phyloP scores from a whole-genome alignment of 2,113 vertebrate species.

The Theristicus caerulescens region DNA sequence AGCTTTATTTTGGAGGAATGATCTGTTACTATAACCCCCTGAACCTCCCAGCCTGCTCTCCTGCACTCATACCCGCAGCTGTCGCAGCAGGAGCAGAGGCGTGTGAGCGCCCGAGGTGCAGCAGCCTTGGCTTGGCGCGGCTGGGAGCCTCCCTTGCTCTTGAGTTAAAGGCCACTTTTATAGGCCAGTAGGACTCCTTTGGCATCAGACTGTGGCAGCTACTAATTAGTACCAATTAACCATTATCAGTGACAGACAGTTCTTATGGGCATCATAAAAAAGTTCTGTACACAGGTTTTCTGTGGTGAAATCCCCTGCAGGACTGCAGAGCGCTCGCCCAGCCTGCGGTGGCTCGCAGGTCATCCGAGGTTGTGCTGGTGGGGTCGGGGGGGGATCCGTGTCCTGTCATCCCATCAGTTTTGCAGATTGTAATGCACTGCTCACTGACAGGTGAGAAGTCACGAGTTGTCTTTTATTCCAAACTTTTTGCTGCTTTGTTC shows the following conservation, averaged over 20 bases:
- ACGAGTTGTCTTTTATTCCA: background rate
- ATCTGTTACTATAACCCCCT: background rate
- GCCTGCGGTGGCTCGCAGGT: background rate
- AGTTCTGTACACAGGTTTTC: background rate
- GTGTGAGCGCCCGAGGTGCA: fast-evolving
- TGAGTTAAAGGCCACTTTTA: background rate
- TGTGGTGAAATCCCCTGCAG: background rate
- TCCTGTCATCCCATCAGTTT: background rate
- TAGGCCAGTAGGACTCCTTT: background rate
- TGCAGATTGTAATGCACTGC: background rate
- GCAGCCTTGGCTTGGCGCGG: background rate
- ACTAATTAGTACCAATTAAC: slow-evolving; percentile 18
- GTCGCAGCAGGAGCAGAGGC: background rate
- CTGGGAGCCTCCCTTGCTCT: background rate
- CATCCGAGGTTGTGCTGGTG: background rate
- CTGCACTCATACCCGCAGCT: background rate
- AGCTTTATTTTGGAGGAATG: background rate
- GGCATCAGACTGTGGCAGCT: background rate
- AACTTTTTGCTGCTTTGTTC: background rate
- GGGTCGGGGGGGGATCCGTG: fast-evolving
- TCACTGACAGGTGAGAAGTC: background rate
- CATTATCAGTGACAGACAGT: background rate
- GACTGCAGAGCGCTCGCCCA: background rate
- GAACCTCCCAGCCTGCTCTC: background rate
- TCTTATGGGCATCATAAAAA: background rate